These are phyloP conservation scores for Callinectes sapidus DNA, from an alignment of 2,888 invertebrate genomes.

Conservation along the genomic window DNA sequence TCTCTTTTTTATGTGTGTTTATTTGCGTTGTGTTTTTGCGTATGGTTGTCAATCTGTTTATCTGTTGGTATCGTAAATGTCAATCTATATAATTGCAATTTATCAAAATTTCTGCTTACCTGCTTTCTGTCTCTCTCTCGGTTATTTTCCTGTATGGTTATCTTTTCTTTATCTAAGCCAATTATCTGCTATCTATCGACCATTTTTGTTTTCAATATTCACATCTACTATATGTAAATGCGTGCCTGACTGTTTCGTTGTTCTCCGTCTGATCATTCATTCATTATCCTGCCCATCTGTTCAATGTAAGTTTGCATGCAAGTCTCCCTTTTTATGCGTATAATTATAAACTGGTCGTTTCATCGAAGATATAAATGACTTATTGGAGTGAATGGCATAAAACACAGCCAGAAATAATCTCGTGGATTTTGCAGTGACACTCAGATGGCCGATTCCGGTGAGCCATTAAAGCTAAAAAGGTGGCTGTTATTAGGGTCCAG, in stretches of 20 bases:
- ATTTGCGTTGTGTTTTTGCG: not conserved
- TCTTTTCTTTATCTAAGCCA: not conserved
- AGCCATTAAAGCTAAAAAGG: conserved; percentile 5
- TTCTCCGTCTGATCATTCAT: not conserved
- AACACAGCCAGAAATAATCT: not conserved
- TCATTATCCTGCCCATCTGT: not conserved
- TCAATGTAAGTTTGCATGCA: not conserved
- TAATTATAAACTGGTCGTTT: not conserved
- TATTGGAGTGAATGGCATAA: not conserved
- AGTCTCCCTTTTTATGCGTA: not conserved
- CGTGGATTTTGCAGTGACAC: not conserved
- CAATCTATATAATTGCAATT: no score
- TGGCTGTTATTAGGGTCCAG: not conserved
- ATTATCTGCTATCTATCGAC: not conserved
- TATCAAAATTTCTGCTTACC: no score
- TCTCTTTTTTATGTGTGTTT: not conserved
- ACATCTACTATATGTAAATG: no score
- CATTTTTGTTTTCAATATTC: no score
- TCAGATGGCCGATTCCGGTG: not conserved
- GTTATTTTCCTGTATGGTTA: no score
- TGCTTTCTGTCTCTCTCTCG: not conserved
- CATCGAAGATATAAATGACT: not conserved
- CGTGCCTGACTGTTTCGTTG: not conserved
- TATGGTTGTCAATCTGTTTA: no score
- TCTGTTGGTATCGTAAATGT: no score